These are phyloP conservation scores for Platypus cylindrus DNA, from an alignment of 2,888 invertebrate genomes.

Conservation along the genomic window DNA sequence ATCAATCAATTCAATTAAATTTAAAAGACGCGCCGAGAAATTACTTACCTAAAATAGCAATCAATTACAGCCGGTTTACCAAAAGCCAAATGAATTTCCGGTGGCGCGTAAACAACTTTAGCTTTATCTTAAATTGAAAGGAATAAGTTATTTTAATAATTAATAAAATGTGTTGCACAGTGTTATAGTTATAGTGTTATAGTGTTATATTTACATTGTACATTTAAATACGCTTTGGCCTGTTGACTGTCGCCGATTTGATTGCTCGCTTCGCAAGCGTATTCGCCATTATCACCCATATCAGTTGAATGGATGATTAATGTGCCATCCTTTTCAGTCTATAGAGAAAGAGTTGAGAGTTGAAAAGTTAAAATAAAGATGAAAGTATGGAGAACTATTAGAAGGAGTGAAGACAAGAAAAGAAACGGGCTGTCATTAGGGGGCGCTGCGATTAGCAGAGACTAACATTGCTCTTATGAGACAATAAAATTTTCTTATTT, in stretches of 20 bases:
- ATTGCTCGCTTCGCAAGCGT: conserved; percentile 72
- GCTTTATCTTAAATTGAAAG: conserved; percentile 58
- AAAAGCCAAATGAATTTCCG: conserved; percentile 70
- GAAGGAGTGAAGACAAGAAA: too few species aligned
- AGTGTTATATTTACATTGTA: conserved; percentile 78
- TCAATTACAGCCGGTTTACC: conserved; percentile 74
- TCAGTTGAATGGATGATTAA: conserved; percentile 64
- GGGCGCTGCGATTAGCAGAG: too few species aligned
- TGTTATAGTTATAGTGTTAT: too few species aligned
- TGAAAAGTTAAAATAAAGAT: background rate
- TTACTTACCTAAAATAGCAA: conserved; percentile 62
- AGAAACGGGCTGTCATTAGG: too few species aligned
- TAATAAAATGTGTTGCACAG: background rate
- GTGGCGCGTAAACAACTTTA: conserved; percentile 77
- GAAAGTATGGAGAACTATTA: conserved; percentile 1
- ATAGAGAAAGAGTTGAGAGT: conserved; percentile 23
- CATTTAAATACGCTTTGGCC: conserved; percentile 77
- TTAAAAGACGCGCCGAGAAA: conserved; percentile 1
- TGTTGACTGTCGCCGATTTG: conserved; percentile 61
- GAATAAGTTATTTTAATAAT: background rate
- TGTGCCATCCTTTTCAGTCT: conserved; percentile 60
- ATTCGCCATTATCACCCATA: conserved; percentile 78
- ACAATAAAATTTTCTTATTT: too few species aligned
- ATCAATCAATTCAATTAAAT: too few species aligned
- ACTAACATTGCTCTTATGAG: too few species aligned